Base-by-base conservation (phyloP, 2,797 vertebrate genomes). In the Gephyroberyx darwinii region DNA sequence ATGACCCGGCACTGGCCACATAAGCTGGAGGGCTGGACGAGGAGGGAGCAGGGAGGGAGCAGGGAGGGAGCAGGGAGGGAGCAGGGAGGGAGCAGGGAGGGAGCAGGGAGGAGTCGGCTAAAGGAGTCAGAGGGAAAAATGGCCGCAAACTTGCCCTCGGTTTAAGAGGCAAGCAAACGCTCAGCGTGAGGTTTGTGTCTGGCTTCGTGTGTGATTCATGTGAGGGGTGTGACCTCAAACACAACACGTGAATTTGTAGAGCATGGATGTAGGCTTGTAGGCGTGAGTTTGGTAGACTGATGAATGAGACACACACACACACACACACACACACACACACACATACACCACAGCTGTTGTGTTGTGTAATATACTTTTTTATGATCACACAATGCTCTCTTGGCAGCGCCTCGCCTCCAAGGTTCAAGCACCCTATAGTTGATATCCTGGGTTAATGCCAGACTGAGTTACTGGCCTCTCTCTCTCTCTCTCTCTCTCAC, bases 371-470 rank as follows among this genome's bases (percentile, higher is more conserved):
- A 52, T 77, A 72, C 88, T 84, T 89, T 84, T 90, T 89, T 86
- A 89, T 45, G 75, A 88, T 69, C 75, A 85, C 80, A 84, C 80
- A 80, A 78, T 84, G 77, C 78, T 83, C 71, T 82, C 64, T 84
- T 90, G 86, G 87, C 86, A 79, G 61, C 17, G 30, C 13, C 59
- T 78, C 33, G 19, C 69, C 67, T 88, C 73, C 54, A 77, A 82
- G 81, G 83, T 90, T 89, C 80, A 77, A 86, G 82, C 78, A 81
- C 77, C 77, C 58, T 78, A 69, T 84, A 77, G 83, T 81, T 86
- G 81, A 86, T 88, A 76, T 77, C 41, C 74, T 90, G 83, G 72
- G 70, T 74, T 71, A 37, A 77, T 59, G 88, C 83, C 86, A 90
- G 57, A 76, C 74, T 64, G 37, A 70, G 65, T 71, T 73, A 60